Evolutionary conservation across 1,140 invertebrate species (phyloP), one percentile per base, ranked within the genome.

Genomic region (Pachypeltis micranthus): DNA sequence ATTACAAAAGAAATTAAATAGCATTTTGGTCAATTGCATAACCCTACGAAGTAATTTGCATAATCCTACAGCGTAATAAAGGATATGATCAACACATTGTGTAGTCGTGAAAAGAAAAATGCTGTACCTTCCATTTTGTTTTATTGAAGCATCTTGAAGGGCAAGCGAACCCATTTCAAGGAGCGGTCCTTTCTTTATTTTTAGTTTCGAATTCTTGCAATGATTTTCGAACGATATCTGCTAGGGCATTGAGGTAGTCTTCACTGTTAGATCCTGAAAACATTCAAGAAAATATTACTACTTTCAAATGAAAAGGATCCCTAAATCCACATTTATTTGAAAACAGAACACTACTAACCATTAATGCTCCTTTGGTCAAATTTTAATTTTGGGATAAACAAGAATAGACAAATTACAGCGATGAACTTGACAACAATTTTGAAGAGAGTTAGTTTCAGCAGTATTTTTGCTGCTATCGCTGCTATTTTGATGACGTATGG

Each of bases 371-470:
- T 39, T 39, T 39, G 7, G 31, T 39, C 31, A 16, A 39, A 39
- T 39, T 39, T 39, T 16, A 39, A 16, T 39, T 39, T 85, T 0
- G 86, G 86, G 59, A 89, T 81, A 64, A 89, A 85, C 7, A 89
- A 70, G 60, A 89, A 70, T 65, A 89, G 74, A 70, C 84, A 88
- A 59, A 88, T 79, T 1, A 87, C 73, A 0, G 83, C 85, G 31
- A 88, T 82, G 70, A 87, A 87, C 69, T 86, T 87, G 19, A 88
- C 83, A 56, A 87, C 82, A 73, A 88, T 84, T 71, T 88, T 87
- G 67, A 88, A 87, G 64, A 88, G 84, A 1, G 87, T 74, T 4
- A 88, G 69, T 70, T 88, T 87, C 10, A 88, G 70, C 44, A 87
- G 62, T 44, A 87, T 80, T 72, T 87, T 88, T 3, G 47, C 24